Evolutionary conservation across 2,888 invertebrate genomes (phyloP), one percentile per base, ranked within the genome.

Genomic region (Conomelus anceps): DNA sequence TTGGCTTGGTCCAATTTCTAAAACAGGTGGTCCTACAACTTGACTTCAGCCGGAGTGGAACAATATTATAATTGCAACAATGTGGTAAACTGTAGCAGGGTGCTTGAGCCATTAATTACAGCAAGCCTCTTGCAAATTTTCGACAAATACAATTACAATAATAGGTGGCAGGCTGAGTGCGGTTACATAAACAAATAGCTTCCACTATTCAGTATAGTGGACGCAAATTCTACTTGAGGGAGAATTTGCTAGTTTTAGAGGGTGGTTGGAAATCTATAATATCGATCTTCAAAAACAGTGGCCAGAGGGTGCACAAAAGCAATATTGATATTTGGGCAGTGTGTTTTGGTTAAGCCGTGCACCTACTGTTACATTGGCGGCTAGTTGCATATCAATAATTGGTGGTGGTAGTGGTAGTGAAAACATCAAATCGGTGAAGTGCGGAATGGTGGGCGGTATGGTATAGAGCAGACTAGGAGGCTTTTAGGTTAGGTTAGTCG

Each of bases 281-380:
- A 63, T 63, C 63, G 63, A 63, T 63, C 63, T 63, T 63, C 63
- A 63, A 63, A 63, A 63, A 63, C 63, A 63, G 63, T 1, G 86
- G 22, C 86, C 20, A 23, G 86, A 29, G 29, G 86, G 86, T 24
- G 85, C 88, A 85, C 88, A 89, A 88, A 85, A 88, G 88, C 88
- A 89, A 89, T 89, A 89, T 89, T 89, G 88, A 88, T 89, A 88
- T 88, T 89, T 88, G 84, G 84, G 85, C 85, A 85, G 89, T 87
- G 88, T 89, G 89, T 88, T 88, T 34, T 89, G 41, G 89, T 88
- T 89, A 88, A 89, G 89, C 88, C 85, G 63, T 63, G 63, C 63
- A 63, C 63, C 63, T 63, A 63, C 63, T 63, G 63, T 63, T 63
- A 63, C 63, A 63, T 24, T 88, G 34, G 87, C 41, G 3, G 23